Percentiles rank a stretch among this genome's conserved stretches.
These are phyloP conservation scores for Rhea americana DNA, from an alignment of 2,113 vertebrate genomes.

Conservation along the genomic window DNA sequence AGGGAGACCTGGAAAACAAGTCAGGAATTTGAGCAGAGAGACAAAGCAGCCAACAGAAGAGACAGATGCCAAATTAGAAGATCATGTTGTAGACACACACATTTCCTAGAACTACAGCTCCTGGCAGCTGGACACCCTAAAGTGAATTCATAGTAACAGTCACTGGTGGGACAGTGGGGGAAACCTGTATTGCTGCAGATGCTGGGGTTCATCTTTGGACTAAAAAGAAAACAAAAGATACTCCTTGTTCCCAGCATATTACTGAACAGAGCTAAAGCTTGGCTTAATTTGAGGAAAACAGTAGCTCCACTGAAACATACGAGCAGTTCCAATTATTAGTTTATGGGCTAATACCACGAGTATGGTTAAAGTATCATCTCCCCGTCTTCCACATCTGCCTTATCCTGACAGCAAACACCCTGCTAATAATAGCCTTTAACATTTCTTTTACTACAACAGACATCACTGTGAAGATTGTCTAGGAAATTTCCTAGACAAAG, in stretches of 20 bases:
- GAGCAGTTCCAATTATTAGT: fast-evolving
- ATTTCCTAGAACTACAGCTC: neutral
- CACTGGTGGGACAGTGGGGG: neutral
- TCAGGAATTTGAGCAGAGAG: neutral
- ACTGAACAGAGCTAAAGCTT: neutral
- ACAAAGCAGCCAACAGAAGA: neutral
- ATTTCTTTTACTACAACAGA: neutral
- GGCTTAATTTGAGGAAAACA: neutral
- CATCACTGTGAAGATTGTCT: neutral
- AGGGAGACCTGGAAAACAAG: neutral
- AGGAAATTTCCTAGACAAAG: neutral
- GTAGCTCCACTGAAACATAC: neutral
- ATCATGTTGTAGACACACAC: fast-evolving
- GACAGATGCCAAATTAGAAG: neutral
- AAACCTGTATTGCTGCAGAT: neutral
- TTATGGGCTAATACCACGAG: neutral
- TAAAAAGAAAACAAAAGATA: neutral
- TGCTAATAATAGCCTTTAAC: neutral
- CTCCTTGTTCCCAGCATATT: neutral
- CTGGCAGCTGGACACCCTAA: neutral
- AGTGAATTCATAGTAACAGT: neutral
- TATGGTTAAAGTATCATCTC: neutral
- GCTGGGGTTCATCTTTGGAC: neutral
- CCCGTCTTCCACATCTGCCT: neutral
- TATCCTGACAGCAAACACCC: neutral